phyloP scores from a whole-genome alignment of 1,140 invertebrate species.

The Drosophila sechellia region DNA sequence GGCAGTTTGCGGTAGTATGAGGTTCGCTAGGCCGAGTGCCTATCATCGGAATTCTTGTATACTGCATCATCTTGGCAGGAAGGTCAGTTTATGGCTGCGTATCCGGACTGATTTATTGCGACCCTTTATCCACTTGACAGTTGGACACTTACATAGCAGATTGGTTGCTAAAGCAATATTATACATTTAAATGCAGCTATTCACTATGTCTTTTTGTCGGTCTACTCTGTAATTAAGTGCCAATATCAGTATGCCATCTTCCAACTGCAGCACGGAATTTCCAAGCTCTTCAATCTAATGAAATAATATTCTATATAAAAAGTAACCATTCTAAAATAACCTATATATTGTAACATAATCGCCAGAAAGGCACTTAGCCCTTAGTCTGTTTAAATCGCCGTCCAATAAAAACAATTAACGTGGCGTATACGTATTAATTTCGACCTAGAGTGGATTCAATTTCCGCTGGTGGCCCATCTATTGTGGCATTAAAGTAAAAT shows the following conservation, averaged over 20 bases:
- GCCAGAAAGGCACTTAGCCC: constrained; percentile 5
- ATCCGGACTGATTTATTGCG: constrained; percentile 27
- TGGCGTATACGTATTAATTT: constrained; percentile 41
- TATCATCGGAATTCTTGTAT: constrained; percentile 22
- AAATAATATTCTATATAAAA: too few species aligned
- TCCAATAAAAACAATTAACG: constrained; percentile 44
- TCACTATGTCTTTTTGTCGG: too few species aligned
- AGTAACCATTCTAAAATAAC: not conserved
- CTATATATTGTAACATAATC: constrained; percentile 2
- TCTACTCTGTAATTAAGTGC: not conserved
- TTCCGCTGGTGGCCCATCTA: constrained; percentile 36
- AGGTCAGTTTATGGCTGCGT: constrained; percentile 15
- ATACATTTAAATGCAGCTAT: not conserved
- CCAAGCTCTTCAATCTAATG: too few species aligned
- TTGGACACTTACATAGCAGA: not conserved
- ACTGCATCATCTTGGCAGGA: constrained; percentile 6
- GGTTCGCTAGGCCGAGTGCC: constrained; percentile 5
- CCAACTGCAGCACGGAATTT: too few species aligned
- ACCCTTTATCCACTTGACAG: not conserved
- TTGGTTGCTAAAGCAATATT: not conserved
- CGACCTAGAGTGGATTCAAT: constrained; percentile 34
- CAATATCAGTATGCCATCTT: too few species aligned
- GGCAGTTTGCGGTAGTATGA: too few species aligned
- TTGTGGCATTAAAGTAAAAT: constrained; percentile 42
- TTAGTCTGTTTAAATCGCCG: not conserved